These are phyloP conservation scores for Platycercus adscitus DNA, from an alignment of 2,113 vertebrate species.

Conservation along the genomic window DNA sequence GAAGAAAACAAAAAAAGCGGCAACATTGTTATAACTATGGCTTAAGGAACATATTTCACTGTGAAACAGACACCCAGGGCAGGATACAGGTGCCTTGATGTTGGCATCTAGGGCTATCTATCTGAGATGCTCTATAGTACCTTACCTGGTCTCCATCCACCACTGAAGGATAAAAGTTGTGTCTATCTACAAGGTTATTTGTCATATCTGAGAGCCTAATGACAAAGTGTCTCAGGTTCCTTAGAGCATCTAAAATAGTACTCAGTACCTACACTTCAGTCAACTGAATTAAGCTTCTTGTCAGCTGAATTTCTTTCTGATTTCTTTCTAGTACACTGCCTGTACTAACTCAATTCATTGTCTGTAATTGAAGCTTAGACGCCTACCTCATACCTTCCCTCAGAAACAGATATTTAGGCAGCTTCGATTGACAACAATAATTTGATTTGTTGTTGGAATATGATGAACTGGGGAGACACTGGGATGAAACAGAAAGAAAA, in stretches of 20 bases:
- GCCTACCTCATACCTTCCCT: neutral
- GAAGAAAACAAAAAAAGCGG: neutral
- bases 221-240: neutral
- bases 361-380: neutral
- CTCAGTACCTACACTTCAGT: neutral
- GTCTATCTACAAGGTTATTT: neutral
- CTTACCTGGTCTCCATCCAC: neutral
- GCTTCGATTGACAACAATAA: neutral
- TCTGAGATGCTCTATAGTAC: neutral
- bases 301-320: neutral
- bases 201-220: conserved; percentile 2
- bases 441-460: neutral
- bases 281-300: conserved; percentile 1
- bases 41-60: neutral
- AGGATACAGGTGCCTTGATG: neutral
- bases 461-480: neutral
- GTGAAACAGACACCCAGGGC: neutral
- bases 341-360: neutral
- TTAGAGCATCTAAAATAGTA: neutral
- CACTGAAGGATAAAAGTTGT: neutral
- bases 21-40: neutral
- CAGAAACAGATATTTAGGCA: neutral
- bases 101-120: neutral
- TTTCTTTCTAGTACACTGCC: neutral
- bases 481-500: neutral